A percentile compares a stretch with the other conserved stretches of the same genome.
Conservation (phyloP, 2,888 invertebrate species). For the Sylvicola cinctus region DNA sequence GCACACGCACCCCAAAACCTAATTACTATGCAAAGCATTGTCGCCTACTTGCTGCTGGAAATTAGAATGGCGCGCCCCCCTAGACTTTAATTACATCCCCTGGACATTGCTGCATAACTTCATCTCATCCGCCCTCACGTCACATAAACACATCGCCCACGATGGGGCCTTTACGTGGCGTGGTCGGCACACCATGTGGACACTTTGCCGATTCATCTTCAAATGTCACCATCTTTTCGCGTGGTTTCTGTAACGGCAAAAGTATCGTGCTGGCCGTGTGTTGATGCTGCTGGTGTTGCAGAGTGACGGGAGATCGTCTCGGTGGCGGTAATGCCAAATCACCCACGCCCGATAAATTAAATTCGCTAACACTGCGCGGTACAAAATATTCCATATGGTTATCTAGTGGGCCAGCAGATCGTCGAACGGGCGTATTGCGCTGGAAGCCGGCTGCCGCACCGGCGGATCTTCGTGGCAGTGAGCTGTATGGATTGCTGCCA, state of each 20-base stretch:
- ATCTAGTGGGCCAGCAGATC: conserved; percentile 37
- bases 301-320: conserved; percentile 21
- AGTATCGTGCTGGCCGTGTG: conserved; percentile 13
- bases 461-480: conserved; percentile 29
- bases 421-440: conserved; percentile 40
- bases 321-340: conserved; percentile 31
- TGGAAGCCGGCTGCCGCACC: conserved; percentile 29
- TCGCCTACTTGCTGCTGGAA: no score
- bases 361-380: conserved; percentile 65
- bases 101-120: conserved; percentile 5
- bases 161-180: conserved; percentile 17
- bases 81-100: conserved; percentile 5
- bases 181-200: conserved; percentile 26
- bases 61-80: neutral
- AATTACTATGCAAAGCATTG: no score
- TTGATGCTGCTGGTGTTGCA: conserved; percentile 9
- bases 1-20: no score
- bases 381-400: conserved; percentile 63
- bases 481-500: conserved; percentile 27
- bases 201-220: conserved; percentile 40
- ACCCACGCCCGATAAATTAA: conserved; percentile 48
- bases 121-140: conserved; percentile 27
- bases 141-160: conserved; percentile 64
- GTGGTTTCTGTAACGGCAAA: conserved; percentile 22
- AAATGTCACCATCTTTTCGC: conserved; percentile 64